phyloP scores from a whole-genome alignment of 2,797 vertebrate species.

The Cossypha niveicapilla region DNA sequence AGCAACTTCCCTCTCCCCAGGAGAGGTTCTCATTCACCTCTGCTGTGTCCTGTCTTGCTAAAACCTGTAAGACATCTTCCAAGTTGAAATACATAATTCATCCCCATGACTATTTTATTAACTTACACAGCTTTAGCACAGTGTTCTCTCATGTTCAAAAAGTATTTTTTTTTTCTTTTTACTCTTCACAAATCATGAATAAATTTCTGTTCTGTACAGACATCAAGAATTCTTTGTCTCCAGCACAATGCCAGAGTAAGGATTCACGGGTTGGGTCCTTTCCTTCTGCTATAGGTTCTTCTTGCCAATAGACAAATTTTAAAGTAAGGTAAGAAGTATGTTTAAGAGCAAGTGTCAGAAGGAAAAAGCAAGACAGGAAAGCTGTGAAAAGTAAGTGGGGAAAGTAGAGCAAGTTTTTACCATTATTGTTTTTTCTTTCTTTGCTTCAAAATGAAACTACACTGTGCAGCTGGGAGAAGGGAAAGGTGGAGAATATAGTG shows the following conservation, averaged over 20 bases:
- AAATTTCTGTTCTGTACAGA: background rate
- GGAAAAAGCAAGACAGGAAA: background rate
- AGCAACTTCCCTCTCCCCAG: background rate
- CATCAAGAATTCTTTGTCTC: background rate
- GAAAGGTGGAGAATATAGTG: fast-evolving
- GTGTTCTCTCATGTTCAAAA: background rate
- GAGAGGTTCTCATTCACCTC: background rate
- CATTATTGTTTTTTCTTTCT: background rate
- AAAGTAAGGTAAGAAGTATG: background rate
- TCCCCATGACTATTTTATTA: conserved; percentile 38
- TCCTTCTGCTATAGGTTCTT: background rate
- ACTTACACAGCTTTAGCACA: background rate
- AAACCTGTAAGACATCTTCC: background rate
- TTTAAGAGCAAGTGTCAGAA: background rate
- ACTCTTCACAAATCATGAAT: background rate
- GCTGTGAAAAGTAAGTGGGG: background rate
- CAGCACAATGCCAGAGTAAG: background rate
- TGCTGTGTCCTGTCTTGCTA: background rate
- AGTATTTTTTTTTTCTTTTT: background rate
- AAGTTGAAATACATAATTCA: background rate
- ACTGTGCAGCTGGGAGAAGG: background rate
- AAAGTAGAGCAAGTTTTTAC: background rate
- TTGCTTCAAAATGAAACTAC: background rate
- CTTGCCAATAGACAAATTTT: background rate
- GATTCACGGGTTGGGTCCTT: fast-evolving